phyloP scores from a whole-genome alignment of 1,140 invertebrate species.

The Vanessa atalanta region DNA sequence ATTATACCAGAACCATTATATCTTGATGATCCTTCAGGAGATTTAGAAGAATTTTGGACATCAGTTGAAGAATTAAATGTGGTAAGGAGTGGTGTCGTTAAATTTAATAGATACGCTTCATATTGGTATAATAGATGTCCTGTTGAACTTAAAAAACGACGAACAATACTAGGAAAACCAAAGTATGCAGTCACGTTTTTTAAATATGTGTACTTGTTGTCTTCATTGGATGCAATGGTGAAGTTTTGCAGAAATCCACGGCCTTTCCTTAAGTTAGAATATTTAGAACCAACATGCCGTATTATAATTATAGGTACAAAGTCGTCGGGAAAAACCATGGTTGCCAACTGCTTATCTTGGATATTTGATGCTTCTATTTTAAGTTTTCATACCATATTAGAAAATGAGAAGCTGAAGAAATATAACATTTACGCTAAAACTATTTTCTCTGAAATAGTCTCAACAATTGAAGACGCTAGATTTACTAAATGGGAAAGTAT shows the following conservation, averaged over 20 bases:
- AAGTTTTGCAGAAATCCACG: slow-evolving; percentile 83
- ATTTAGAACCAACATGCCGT: slow-evolving; percentile 72
- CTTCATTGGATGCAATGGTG: slow-evolving; percentile 67
- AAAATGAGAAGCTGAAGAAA: slow-evolving; percentile 59
- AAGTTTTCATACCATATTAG: slow-evolving; percentile 50
- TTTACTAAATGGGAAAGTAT: slow-evolving; percentile 56
- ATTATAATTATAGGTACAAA: slow-evolving; percentile 65
- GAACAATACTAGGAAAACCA: slow-evolving; percentile 65
- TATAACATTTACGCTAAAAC: slow-evolving; percentile 59
- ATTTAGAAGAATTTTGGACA: slow-evolving; percentile 70
- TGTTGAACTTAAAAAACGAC: slow-evolving; percentile 80
- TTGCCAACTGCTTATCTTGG: slow-evolving; percentile 67
- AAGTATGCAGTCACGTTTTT: slow-evolving; percentile 82
- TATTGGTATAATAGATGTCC: slow-evolving; percentile 82
- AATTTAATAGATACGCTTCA: slow-evolving; percentile 69
- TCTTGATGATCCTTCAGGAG: slow-evolving; percentile 59
- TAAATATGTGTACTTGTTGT: slow-evolving; percentile 82
- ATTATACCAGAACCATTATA: slow-evolving; percentile 66
- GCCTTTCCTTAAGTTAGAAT: slow-evolving; percentile 72
- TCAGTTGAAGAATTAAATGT: slow-evolving; percentile 58
- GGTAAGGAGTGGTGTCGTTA: slow-evolving; percentile 52
- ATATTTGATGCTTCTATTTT: slow-evolving; percentile 63
- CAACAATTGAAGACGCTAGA: slow-evolving; percentile 65
- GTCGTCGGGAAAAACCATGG: slow-evolving; percentile 68
- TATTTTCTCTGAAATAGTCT: slow-evolving; percentile 72